Evolutionary conservation across 1,140 invertebrate species (phyloP), one percentile per base, ranked within the genome.

Genomic region (Diorhabda sublineata): DNA sequence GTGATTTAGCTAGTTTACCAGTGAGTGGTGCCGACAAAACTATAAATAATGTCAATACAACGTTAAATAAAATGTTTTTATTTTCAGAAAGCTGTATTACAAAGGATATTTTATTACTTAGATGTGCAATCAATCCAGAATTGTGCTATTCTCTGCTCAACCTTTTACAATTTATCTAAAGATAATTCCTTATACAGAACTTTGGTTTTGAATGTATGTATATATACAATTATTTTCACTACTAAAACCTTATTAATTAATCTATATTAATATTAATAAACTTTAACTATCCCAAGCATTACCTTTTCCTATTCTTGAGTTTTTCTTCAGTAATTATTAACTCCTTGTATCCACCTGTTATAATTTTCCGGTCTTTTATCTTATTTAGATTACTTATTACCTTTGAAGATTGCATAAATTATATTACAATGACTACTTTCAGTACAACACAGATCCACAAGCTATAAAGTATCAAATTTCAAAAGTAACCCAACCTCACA

Each of bases 61-160:
- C 26, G 26, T 26, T 26, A 26, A 26, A 26, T 57, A 6, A 41
- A 52, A 47, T 58, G 9, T 59, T 43, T 43, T 44, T 63, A 47
- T 58, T 73, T 74, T 66, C 47, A 76, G 74, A 68, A 74, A 66
- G 45, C 67, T 67, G 62, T 74, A 59, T 58, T 76, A 61, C 56
- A 74, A 64, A 68, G 67, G 57, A 73, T 76, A 57, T 76, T 76
- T 64, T 68, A 70, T 61, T 70, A 74, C 66, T 71, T 76, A 58
- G 74, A 76, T 65, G 70, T 76, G 47, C 69, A 74, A 69, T 71
- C 71, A 0, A 69, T 76, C 5, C 60, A 59, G 42, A 60, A 68
- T 43, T 76, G 74, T 74, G 73, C 73, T 9, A 71, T 65, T 43
- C 65, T 76, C 52, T 76, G 74, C 64, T 69, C 68, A 67, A 74